Base-by-base conservation (phyloP, 2,113 vertebrate species). In the Notarius lentiginosus region DNA sequence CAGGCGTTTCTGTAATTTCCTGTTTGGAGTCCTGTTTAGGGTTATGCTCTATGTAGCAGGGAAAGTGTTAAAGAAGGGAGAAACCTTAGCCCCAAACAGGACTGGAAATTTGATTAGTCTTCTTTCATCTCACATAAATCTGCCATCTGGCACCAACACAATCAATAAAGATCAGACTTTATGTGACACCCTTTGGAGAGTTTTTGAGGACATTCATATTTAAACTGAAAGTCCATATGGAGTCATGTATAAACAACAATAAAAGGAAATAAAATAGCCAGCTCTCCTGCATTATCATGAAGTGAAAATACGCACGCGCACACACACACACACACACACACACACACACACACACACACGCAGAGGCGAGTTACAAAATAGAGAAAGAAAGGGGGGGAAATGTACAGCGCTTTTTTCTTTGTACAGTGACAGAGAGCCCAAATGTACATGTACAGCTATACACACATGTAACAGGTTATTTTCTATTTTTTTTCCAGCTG, bases 91-190 rank as follows among this genome's bases (percentile, higher is more conserved):
- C 82, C 91, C 89, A 92, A 94, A 94, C 93, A 92, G 90, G 88
- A 91, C 93, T 94, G 94, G 94, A 94, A 95, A 95, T 95, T 91
- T 94, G 94, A 96, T 95, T 94, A 94, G 92, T 85, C 41, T 30
- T 55, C 93, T 95, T 95, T 96, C 92, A 95, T 95, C 94, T 95
- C 91, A 91, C 92, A 95, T 94, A 93, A 93, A 94, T 95, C 92
- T 94, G 89, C 91, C 95, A 94, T 95, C 93, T 95, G 95, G 94
- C 92, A 90, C 89, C 90, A 87, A 90, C 91, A 89, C 85, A 83
- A 93, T 94, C 94, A 95, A 92, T 94, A 94, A 94, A 91, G 92
- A 92, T 86, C 85, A 86, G 90, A 92, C 93, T 94, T 94, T 94
- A 93, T 93, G 91, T 93, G 92, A 95, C 94, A 94, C 92, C 88